Conservation (phyloP, 2,797 vertebrate genomes). For the Mergus octosetaceus region DNA sequence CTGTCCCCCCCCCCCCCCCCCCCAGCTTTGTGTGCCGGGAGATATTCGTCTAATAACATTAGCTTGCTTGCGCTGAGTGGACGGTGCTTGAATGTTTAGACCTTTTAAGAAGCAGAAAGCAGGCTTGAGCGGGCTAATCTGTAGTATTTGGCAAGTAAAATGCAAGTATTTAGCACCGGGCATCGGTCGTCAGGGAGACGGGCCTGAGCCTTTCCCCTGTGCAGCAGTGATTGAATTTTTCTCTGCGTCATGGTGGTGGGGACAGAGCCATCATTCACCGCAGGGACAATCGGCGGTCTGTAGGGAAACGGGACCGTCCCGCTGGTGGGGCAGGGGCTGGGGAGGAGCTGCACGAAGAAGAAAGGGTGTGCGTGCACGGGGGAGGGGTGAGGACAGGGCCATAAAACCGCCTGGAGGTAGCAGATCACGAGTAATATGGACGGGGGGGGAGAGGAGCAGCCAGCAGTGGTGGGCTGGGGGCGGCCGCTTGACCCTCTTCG, state of each 20-base stretch:
- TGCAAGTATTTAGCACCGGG: constrained; percentile 82
- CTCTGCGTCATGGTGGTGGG: constrained; percentile 63
- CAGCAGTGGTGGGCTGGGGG: not conserved
- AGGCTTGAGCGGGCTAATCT: constrained; percentile 79
- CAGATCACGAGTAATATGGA: not conserved
- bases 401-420: not conserved
- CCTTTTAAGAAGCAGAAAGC: constrained; percentile 69
- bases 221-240: constrained; percentile 80
- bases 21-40: constrained; percentile 69
- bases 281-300: constrained; percentile 55
- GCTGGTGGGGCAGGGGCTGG: not conserved
- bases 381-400: not conserved
- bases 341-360: not conserved
- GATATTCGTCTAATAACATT: constrained; percentile 80
- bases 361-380: not conserved
- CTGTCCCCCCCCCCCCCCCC: constrained; percentile 59
- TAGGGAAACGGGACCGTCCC: constrained; percentile 59
- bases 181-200: constrained; percentile 87
- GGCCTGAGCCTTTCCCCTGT: constrained; percentile 77
- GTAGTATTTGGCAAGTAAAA: constrained; percentile 80
- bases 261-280: constrained; percentile 70
- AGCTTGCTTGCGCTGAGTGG: constrained; percentile 74
- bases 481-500: not conserved
- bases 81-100: constrained; percentile 77
- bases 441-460: not conserved